phyloP scores from a whole-genome alignment of 2,888 invertebrate genomes.

The Meiosimyza platycephala region DNA sequence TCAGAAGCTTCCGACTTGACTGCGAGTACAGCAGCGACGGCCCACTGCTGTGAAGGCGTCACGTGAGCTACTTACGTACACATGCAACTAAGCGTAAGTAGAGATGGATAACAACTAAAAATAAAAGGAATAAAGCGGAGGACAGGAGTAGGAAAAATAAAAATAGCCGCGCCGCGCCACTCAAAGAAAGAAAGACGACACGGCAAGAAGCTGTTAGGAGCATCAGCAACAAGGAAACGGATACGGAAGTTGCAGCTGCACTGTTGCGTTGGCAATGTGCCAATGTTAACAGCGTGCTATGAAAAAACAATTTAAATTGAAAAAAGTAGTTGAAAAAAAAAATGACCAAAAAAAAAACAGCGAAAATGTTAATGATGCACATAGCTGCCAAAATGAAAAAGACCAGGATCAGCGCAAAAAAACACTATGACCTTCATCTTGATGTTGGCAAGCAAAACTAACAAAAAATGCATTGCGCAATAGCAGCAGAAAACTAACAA shows the following conservation, averaged over 20 bases:
- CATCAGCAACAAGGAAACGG: conserved; percentile 37
- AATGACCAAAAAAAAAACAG: background rate
- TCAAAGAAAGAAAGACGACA: conserved; percentile 18
- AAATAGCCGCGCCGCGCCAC: background rate
- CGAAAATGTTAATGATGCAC: conserved; percentile 20
- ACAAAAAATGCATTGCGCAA: background rate
- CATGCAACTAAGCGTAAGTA: conserved; percentile 8
- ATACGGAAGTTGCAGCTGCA: conserved; percentile 48
- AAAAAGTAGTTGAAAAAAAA: too few relatives aligned
- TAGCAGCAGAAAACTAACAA: background rate
- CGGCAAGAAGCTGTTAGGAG: conserved; percentile 28
- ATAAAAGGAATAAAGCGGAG: background rate
- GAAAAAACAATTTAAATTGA: conserved; percentile 6
- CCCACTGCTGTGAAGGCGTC: conserved; percentile 7
- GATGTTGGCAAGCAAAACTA: too few relatives aligned
- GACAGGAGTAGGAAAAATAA: background rate
- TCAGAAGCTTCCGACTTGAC: conserved; percentile 26
- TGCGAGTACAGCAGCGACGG: background rate
- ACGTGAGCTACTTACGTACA: conserved; percentile 30
- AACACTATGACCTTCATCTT: too few relatives aligned
- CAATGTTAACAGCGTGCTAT: conserved; percentile 39
- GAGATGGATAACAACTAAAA: background rate
- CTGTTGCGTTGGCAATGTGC: conserved; percentile 44
- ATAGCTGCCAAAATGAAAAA: conserved; percentile 10
- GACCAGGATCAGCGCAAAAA: background rate